Evolutionary conservation across 2,797 vertebrate genomes (phyloP), one percentile per base, ranked within the genome.

Genomic region (Rhabdomys pumilio): DNA sequence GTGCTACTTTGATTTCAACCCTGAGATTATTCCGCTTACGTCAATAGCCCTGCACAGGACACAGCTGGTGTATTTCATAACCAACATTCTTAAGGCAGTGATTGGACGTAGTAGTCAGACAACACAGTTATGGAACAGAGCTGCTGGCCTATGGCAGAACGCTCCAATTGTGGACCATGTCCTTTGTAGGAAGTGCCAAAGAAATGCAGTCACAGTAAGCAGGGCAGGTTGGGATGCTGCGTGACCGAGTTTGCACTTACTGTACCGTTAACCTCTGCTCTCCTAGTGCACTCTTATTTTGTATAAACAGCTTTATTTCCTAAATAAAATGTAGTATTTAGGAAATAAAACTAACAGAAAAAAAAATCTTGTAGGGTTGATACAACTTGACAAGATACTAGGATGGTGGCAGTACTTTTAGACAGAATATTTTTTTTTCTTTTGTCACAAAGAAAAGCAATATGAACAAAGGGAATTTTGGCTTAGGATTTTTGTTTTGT

Each of bases 261-360:
- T 80, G 6, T 76, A 24, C 53, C 38, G n/a, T 55, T 79, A 79
- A 19, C 26, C 89, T 24, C 44, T 83, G 4, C 11, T 67, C 24
- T 87, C 24, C 90, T 89, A 75, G 31, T 15, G 22, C 41, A 38
- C 41, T 69, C 76, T 89, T 69, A 94, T 81, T 77, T 76, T 89
- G 34, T 82, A 31, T 44, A 93, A 80, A 77, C 84, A 75, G 53
- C 75, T 65, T n/a, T 12, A 41, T 80, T 90, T 31, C 47, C 87
- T 77, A 59, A 81, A 94, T 77, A 59, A 81, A 94, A 22, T 94
- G n/a, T 89, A 41, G 22, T 86, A 57, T 83, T 90, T 90, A 55
- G 63, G 53, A 89, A 96, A 84, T 84, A 92, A 57, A 91, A 61
- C 65, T 72, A 83, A 83, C 44, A 84, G 31, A 3, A 61, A 75